These are phyloP conservation scores for Poecilia picta DNA, from an alignment of 2,797 vertebrate species.

Conservation along the genomic window DNA sequence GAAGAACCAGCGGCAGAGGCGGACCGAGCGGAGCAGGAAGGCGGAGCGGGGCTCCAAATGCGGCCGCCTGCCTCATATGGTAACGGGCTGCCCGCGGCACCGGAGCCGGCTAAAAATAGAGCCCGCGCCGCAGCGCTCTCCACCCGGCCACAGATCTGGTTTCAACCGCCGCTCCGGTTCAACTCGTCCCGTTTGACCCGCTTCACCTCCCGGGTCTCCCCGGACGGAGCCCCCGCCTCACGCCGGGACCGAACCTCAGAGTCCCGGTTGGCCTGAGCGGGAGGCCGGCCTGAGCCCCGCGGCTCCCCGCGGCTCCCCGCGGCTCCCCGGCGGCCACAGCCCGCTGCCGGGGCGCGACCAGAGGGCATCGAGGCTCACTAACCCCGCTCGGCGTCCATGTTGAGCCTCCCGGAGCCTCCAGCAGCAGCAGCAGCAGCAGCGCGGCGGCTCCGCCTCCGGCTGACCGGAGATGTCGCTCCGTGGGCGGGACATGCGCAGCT, in stretches of 20 bases:
- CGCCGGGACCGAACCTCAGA: conserved; percentile 17
- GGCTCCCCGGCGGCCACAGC: not conserved
- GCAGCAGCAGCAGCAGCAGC: conserved; percentile 48
- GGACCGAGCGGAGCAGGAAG: not conserved
- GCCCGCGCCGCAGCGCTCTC: conserved; percentile 51
- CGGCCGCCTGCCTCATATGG: conserved; percentile 85
- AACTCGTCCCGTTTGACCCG: conserved; percentile 5
- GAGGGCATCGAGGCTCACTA: conserved; percentile 71
- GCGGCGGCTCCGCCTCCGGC: conserved; percentile 51
- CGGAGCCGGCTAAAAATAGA: conserved; percentile 88
- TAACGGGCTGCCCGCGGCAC: conserved; percentile 78
- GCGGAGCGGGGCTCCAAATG: conserved; percentile 55
- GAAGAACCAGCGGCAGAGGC: not conserved
- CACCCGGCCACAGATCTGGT: conserved; percentile 67
- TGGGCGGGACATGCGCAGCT: conserved; percentile 54
- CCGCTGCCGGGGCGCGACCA: not conserved
- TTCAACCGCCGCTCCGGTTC: conserved; percentile 34
- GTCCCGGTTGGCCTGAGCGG: conserved; percentile 61
- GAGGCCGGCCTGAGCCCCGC: conserved; percentile 3
- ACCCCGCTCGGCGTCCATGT: conserved; percentile 92
- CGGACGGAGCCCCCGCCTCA: not conserved
- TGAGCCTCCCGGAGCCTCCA: conserved; percentile 75
- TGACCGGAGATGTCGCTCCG: conserved; percentile 10
- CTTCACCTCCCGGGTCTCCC: not conserved
- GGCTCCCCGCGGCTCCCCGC: not conserved